Evolutionary conservation across 1,140 invertebrate genomes (phyloP).

Genomic region (Archivesica marissinica): DNA sequence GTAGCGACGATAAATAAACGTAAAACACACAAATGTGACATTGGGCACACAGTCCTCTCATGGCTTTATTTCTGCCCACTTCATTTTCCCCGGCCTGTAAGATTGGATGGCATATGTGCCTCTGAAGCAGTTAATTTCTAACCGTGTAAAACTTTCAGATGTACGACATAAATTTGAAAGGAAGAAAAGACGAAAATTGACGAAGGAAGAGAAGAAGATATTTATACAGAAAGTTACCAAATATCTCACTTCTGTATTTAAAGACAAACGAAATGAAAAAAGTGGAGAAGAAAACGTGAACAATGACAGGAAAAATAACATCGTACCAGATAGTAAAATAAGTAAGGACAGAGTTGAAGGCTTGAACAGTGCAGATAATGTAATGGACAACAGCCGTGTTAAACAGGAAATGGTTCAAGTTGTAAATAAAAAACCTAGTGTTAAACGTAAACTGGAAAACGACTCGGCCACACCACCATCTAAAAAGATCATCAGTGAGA

Average conservation of each 20-base stretch:
- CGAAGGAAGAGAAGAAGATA: slow-evolving; percentile 73
- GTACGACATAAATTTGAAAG: slow-evolving; percentile 78
- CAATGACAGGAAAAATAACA: neutral
- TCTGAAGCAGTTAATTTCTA: no score
- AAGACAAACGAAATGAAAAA: slow-evolving; percentile 4
- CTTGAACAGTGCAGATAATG: neutral
- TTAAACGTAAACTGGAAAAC: slow-evolving; percentile 50
- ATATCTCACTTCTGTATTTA: slow-evolving; percentile 62
- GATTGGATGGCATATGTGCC: no score
- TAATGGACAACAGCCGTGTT: neutral
- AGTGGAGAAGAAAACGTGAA: slow-evolving; percentile 11
- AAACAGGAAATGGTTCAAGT: neutral
- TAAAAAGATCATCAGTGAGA: slow-evolving; percentile 5
- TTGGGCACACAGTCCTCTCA: no score
- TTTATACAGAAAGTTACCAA: slow-evolving; percentile 72
- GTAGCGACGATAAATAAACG: no score
- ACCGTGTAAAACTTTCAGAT: slow-evolving; percentile 71
- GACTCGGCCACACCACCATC: slow-evolving; percentile 32
- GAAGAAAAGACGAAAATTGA: slow-evolving; percentile 75
- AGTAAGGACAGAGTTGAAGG: neutral
- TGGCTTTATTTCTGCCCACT: no score
- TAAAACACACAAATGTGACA: no score
- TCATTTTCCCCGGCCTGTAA: no score
- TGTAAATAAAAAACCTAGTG: neutral
- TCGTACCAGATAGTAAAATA: neutral